Conservation (phyloP, 2,888 invertebrate genomes). For the Perizoma flavofasciatum region DNA sequence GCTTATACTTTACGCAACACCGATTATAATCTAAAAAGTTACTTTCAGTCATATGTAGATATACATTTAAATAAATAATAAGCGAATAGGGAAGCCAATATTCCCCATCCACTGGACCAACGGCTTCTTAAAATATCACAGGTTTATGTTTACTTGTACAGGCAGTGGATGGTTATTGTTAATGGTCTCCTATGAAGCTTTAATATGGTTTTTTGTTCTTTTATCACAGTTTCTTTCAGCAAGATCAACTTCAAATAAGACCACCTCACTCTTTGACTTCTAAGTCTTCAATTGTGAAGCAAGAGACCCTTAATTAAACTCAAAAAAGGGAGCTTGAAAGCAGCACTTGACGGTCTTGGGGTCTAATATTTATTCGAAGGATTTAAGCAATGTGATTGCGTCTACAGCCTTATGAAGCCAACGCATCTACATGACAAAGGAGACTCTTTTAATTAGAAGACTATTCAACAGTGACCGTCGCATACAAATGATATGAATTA, state of each 20-base stretch:
- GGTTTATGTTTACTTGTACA: too few relatives aligned
- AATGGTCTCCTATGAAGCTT: too few relatives aligned
- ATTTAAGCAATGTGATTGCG: slow-evolving; percentile 60
- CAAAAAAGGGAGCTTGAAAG: slow-evolving; percentile 46
- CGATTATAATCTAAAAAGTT: too few relatives aligned
- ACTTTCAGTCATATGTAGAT: too few relatives aligned
- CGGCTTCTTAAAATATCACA: too few relatives aligned
- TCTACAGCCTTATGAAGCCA: slow-evolving; percentile 35
- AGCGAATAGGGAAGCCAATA: too few relatives aligned
- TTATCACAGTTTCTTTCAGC: slow-evolving; percentile 3
- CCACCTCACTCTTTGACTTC: slow-evolving; percentile 31
- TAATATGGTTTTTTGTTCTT: not conserved
- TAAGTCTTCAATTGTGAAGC: slow-evolving; percentile 45
- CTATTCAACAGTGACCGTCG: slow-evolving; percentile 62
- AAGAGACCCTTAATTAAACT: slow-evolving; percentile 50
- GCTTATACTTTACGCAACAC: too few relatives aligned
- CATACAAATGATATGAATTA: slow-evolving; percentile 69
- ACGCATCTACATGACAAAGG: slow-evolving; percentile 74
- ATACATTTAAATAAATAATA: too few relatives aligned
- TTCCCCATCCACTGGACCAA: too few relatives aligned
- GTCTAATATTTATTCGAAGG: slow-evolving; percentile 62
- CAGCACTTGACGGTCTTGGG: slow-evolving; percentile 39
- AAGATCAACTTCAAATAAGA: slow-evolving; percentile 18
- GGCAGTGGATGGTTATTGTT: too few relatives aligned
- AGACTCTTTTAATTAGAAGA: slow-evolving; percentile 73